Conservation (phyloP, 92 coral and sea anemone species). For the Zoanthus gigantus region DNA sequence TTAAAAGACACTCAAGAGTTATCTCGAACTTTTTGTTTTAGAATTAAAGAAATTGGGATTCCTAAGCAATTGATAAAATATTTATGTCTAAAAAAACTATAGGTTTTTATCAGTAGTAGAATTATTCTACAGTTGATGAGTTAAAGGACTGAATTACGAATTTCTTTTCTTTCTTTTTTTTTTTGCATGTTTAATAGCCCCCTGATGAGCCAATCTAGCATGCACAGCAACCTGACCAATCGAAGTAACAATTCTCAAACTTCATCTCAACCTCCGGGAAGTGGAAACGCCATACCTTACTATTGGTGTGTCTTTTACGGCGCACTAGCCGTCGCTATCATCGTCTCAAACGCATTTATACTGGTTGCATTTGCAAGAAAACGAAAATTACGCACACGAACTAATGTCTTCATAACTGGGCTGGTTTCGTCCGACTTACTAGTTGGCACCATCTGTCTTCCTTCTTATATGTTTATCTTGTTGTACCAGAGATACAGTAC, state of each 20-base stretch:
- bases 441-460: conserved; percentile 60
- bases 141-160: too few relatives aligned
- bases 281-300: conserved; percentile 2
- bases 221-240: conserved; percentile 26
- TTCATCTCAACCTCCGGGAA: not conserved
- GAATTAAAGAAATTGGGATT: too few relatives aligned
- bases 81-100: too few relatives aligned
- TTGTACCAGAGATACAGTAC: conserved; percentile 44
- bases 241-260: conserved; percentile 13
- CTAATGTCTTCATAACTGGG: conserved; percentile 57
- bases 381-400: conserved; percentile 66
- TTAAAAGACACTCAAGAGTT: too few relatives aligned
- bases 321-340: conserved; percentile 51
- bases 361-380: conserved; percentile 53
- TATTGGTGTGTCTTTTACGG: conserved; percentile 52
- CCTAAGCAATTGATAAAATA: too few relatives aligned
- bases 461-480: conserved; percentile 62
- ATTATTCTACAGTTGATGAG: too few relatives aligned
- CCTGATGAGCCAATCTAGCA: not conserved
- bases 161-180: too few relatives aligned
- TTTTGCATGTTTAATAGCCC: not conserved
- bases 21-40: too few relatives aligned
- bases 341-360: conserved; percentile 52
- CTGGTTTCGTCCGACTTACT: conserved; percentile 65
- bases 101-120: too few relatives aligned